A percentile compares a stretch with the other conserved stretches of the same genome.
Evolutionary conservation across 2,113 vertebrate species (phyloP).

Genomic region (Corythornis vintsioides): DNA sequence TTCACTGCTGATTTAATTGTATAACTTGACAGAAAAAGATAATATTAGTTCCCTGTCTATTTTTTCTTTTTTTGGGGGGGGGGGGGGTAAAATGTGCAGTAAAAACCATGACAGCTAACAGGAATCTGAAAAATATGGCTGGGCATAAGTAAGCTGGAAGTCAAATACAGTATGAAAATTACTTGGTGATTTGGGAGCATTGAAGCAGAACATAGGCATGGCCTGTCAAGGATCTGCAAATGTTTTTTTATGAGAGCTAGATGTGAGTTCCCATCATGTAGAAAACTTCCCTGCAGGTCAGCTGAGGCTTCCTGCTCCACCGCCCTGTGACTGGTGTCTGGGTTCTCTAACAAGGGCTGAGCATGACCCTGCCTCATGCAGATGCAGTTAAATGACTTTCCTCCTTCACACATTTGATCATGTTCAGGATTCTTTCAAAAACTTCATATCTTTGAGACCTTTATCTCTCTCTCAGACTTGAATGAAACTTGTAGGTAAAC

Average conservation of each 20-base stretch:
- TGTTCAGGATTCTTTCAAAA: neutral
- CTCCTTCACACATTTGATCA: neutral
- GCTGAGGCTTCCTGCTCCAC: neutral
- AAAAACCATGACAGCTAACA: neutral
- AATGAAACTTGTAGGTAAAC: neutral
- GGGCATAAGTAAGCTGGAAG: neutral
- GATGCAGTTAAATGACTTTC: neutral
- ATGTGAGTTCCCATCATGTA: neutral
- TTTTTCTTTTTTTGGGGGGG: neutral
- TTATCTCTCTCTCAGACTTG: neutral
- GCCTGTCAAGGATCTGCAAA: neutral
- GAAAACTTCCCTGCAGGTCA: neutral
- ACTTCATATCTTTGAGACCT: neutral
- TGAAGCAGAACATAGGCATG: neutral
- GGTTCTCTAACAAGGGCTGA: neutral
- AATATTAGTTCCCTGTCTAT: neutral
- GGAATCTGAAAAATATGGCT: neutral
- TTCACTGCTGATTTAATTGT: neutral
- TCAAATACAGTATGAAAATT: neutral
- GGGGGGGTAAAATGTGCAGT: neutral
- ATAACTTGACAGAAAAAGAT: neutral
- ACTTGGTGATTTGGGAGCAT: neutral
- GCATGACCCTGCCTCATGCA: neutral
- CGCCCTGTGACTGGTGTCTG: neutral
- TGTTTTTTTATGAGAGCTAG: neutral